phyloP scores from a whole-genome alignment of 2,888 invertebrate genomes.

The Andrena flavipes region DNA sequence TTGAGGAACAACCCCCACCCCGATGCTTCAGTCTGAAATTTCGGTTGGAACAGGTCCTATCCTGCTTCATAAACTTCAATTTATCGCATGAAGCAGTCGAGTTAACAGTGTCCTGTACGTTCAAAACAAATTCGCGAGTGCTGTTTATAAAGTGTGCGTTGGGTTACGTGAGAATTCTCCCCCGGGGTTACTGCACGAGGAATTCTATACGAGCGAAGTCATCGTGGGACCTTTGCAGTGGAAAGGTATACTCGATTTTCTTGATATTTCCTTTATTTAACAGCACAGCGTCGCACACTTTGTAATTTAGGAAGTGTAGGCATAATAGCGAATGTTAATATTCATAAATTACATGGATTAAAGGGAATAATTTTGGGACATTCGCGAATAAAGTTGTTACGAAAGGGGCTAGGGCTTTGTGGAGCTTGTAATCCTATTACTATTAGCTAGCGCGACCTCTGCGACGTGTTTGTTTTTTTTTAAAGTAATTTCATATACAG shows the following conservation, averaged over 20 bases:
- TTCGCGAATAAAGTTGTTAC: background rate
- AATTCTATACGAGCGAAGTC: background rate
- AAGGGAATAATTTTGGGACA: background rate
- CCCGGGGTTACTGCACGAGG: background rate
- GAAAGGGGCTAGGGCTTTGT: background rate
- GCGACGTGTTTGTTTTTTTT: background rate
- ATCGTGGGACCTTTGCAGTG: background rate
- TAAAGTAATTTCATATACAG: background rate
- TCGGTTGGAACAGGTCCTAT: constrained; percentile 9
- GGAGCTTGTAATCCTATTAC: background rate
- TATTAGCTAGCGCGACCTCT: background rate
- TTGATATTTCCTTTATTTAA: background rate
- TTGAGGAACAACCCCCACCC: too few species aligned
- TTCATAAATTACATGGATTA: background rate
- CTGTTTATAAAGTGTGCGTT: background rate
- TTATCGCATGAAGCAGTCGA: background rate
- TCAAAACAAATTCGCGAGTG: background rate
- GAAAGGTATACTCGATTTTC: background rate
- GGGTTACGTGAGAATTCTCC: too few species aligned
- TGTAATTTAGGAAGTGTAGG: background rate
- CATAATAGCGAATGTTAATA: background rate
- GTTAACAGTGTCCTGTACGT: background rate
- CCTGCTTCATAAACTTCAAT: background rate
- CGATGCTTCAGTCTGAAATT: too few species aligned
- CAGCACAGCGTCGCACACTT: background rate